A percentile compares a stretch with the other conserved stretches of the same genome.
phyloP scores from a whole-genome alignment of 2,113 vertebrate genomes.

The Meleagris gallopavo region DNA sequence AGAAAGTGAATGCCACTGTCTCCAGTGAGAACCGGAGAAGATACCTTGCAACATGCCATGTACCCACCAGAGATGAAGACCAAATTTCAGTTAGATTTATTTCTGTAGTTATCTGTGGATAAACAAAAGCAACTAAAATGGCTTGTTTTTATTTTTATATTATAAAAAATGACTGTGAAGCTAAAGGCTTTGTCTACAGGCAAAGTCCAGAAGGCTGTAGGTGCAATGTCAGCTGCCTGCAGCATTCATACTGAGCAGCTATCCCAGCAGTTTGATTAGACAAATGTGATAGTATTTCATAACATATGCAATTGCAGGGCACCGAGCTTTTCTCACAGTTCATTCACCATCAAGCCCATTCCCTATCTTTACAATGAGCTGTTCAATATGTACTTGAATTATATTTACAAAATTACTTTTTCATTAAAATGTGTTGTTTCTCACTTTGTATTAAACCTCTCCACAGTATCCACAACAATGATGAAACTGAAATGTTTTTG shows the following conservation, averaged over 20 bases:
- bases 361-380: neutral
- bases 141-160: neutral
- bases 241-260: neutral
- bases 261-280: neutral
- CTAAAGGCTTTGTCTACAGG: neutral
- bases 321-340: neutral
- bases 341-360: neutral
- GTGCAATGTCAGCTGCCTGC: neutral
- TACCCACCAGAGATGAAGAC: neutral
- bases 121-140: neutral
- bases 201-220: neutral
- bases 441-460: neutral
- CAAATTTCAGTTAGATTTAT: neutral
- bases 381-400: neutral
- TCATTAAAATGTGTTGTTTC: neutral
- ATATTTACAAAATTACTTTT: neutral
- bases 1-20: neutral
- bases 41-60: fast-evolving
- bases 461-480: neutral
- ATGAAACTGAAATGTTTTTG: constrained; percentile 22
- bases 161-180: neutral
- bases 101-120: neutral
- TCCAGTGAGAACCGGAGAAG: neutral
- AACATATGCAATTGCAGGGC: neutral
- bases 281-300: neutral